A percentile compares a stretch with the other conserved stretches of the same genome.
These are phyloP conservation scores for Halyomorpha halys DNA, from an alignment of 1,140 invertebrate genomes.

Conservation along the genomic window DNA sequence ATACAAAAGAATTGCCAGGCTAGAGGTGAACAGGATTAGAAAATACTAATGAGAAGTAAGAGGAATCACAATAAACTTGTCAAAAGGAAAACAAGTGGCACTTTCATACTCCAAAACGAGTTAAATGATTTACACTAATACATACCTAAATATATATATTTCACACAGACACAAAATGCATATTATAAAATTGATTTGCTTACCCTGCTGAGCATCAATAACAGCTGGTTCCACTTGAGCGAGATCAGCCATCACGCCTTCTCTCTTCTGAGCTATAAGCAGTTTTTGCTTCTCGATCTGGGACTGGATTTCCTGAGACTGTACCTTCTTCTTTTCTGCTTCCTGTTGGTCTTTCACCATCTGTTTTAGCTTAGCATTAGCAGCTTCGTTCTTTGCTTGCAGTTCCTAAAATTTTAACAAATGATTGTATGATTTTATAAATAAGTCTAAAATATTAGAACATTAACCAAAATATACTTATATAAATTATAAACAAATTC, in stretches of 20 bases:
- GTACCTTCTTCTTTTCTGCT: conserved; percentile 97
- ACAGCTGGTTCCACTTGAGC: conserved; percentile 97
- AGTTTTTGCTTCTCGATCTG: conserved; percentile 81
- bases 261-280: conserved; percentile 84
- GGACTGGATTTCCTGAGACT: conserved; percentile 94
- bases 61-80: no score
- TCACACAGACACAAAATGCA: not conserved
- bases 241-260: conserved; percentile 88
- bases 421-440: not conserved
- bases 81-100: no score
- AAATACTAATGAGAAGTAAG: no score
- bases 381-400: conserved; percentile 97
- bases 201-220: conserved; percentile 92
- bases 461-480: no score
- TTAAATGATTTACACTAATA: no score
- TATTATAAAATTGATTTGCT: not conserved
- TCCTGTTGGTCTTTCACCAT: conserved; percentile 99
- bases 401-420: conserved; percentile 54
- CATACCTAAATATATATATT: no score
- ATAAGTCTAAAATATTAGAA: no score
- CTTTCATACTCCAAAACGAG: no score
- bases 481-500: no score
- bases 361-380: conserved; percentile 95
- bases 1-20: no score
- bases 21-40: no score